Evolutionary conservation across 2,797 vertebrate genomes (phyloP).

Genomic region (Avahi laniger): DNA sequence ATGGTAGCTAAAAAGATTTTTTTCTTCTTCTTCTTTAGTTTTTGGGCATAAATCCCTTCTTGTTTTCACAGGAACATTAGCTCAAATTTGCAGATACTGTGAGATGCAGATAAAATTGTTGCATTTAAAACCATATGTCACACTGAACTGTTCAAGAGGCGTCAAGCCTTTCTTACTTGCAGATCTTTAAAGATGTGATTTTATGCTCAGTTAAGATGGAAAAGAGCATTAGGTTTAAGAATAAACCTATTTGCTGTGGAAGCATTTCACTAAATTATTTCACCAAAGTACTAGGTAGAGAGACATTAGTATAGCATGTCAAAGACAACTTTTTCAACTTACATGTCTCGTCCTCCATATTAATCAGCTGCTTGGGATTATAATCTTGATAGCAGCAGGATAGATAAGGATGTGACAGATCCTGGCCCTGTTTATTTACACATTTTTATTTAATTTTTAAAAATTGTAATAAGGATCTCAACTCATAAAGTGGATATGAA

Average conservation of each 20-base stretch:
- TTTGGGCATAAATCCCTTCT: slow-evolving; percentile 82
- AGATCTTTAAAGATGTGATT: slow-evolving; percentile 83
- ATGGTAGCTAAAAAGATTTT: slow-evolving; percentile 72
- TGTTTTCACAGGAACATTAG: slow-evolving; percentile 85
- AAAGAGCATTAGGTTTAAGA: slow-evolving; percentile 84
- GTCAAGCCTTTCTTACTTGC: slow-evolving; percentile 66
- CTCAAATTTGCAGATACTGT: slow-evolving; percentile 83
- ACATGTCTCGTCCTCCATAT: slow-evolving; percentile 67
- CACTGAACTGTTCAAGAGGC: slow-evolving; percentile 81
- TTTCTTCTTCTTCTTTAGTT: slow-evolving; percentile 76
- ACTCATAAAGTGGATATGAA: slow-evolving; percentile 25
- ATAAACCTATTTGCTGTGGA: slow-evolving; percentile 80
- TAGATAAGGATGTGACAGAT: neutral
- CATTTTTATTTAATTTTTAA: slow-evolving; percentile 69
- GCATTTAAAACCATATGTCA: slow-evolving; percentile 85
- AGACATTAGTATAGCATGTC: slow-evolving; percentile 69
- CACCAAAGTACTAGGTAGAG: slow-evolving; percentile 80
- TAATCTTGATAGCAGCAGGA: slow-evolving; percentile 43
- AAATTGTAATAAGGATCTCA: slow-evolving; percentile 38
- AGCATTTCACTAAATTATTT: slow-evolving; percentile 78
- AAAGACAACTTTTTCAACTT: slow-evolving; percentile 55
- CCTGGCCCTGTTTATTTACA: neutral
- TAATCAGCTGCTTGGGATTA: slow-evolving; percentile 72
- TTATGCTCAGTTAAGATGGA: slow-evolving; percentile 86
- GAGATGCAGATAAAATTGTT: slow-evolving; percentile 80